Base-by-base conservation (phyloP, 2,888 invertebrate genomes). In the Acanthopleura granulata region DNA sequence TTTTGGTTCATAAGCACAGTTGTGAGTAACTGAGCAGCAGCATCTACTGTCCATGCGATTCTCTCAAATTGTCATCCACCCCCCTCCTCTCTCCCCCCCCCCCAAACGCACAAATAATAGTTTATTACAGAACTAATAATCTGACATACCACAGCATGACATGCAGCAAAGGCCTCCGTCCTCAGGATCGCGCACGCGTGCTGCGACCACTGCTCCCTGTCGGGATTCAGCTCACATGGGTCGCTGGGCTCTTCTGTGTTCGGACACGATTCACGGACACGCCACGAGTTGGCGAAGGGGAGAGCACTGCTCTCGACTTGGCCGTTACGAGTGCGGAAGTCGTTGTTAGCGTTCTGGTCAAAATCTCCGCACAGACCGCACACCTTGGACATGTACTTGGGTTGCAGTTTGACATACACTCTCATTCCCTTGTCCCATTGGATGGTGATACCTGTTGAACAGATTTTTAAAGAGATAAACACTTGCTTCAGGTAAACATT, bases 371-470 rank as follows among this genome's bases (percentile, higher is more conserved):
- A 97, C 0, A 97, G 92, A 73, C 97, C 97, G 90, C 93, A 94
- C 9, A 94, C 92, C 92, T 93, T 86, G 66, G 78, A 79, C 27
- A 62, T 71, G 72, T 77, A 79, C 25, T 74, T 71, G 18, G 77
- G 74, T 0, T 78, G 57, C 11, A 74, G 40, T 27, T 40, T 76
- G 1, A 76, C 70, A 87, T 96, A 95, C 25, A 95, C 94, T 74
- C 96, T 92, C 30, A 96, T 95, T 14, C 94, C 95, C 84, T 96
- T 96, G 89, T 97, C 96, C 97, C 97, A 97, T 85, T 95, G 94
- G 0, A 97, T 89, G 69, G 74, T 75, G 62, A 82, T 73, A 30
- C 82, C 82, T 81, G 12, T 12, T n/a, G n/a, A 9, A 40, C 4
- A 40, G 9, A 40, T 40, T 6, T 9, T 6, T 40, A 9, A 40